Base-by-base conservation (phyloP, 2,113 vertebrate genomes). In the Cyanoderma ruficeps region DNA sequence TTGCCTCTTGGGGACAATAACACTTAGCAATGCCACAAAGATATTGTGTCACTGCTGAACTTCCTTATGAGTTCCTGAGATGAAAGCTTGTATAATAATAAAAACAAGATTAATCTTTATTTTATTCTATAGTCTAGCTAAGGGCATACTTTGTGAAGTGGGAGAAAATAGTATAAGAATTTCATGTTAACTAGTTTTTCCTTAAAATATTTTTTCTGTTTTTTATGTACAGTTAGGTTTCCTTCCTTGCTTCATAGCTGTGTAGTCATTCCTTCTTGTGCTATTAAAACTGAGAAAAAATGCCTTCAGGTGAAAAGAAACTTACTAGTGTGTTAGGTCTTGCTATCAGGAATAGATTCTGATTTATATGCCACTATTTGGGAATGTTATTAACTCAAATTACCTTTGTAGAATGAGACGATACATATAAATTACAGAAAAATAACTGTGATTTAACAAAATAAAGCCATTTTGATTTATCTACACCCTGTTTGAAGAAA, bases 251-350 rank as follows among this genome's bases (percentile, higher is more conserved):
- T 96, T 90, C 14, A 5, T 83, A 55, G 65, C 44, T 41, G 20
- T 85, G 47, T 77, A 96, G 96, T 92, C 33, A 70, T 94, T 95
- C n/a, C 13, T 61, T 96, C 94, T 95, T 93, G 68, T 95, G 61
- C 94, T 94, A 96, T 97, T 97, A 97, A 97, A 97, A 94, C 63
- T 59, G 65, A 96, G 79, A 83, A 92, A 28, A 72, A 94, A 94
- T 91, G 89, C 94, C 91, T 94, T 90, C 47, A 56, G 90, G 64
- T 84, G 52, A 56, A 95, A 90, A 90, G 47, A 91, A 56, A 92
- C 80, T 88, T 96, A 70, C 52, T 91, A 77, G 14, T 60, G 44
- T 90, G 49, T 59, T 80, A 93, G 74, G 77, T 96, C 13, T 47
- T 94, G 50, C 71, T 96, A 78, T 91, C 78, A 91, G 55, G 60